These are phyloP conservation scores for Hyposmocoma kahamanoa DNA, from an alignment of 1,140 invertebrate genomes.

Conservation along the genomic window DNA sequence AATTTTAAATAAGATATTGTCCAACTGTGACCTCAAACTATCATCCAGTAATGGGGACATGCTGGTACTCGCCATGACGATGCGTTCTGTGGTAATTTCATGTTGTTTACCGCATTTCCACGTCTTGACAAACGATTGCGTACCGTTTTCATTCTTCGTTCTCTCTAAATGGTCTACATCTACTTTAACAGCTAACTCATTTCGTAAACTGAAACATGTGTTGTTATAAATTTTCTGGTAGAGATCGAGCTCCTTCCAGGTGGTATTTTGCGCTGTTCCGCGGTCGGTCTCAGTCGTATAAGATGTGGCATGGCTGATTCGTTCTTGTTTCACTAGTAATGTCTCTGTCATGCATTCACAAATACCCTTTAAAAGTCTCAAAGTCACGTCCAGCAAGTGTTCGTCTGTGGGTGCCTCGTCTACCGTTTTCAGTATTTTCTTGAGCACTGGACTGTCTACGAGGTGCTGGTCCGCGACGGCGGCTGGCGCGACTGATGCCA, in stretches of 20 bases:
- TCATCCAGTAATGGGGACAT: slow-evolving; percentile 3
- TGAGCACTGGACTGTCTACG: slow-evolving; percentile 26
- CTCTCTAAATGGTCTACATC: slow-evolving; percentile 10
- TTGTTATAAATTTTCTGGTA: slow-evolving; percentile 44
- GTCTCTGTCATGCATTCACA: slow-evolving; percentile 47
- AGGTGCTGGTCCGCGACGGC: neutral
- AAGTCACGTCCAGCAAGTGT: slow-evolving; percentile 38
- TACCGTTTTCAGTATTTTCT: slow-evolving; percentile 39
- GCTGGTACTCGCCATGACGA: neutral
- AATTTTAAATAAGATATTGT: slow-evolving; percentile 30
- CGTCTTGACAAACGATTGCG: slow-evolving; percentile 5
- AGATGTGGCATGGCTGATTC: neutral
- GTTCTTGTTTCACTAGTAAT: slow-evolving; percentile 26
- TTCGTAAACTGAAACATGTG: slow-evolving; percentile 38
- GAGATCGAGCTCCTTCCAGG: slow-evolving; percentile 23
- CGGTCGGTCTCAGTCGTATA: neutral
- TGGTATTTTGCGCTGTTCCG: neutral
- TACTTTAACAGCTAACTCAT: slow-evolving; percentile 17
- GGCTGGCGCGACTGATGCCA: neutral
- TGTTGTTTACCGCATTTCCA: slow-evolving; percentile 14
- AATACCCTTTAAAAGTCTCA: slow-evolving; percentile 42
- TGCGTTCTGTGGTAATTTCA: slow-evolving; percentile 6
- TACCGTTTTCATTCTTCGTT: too few relatives aligned
- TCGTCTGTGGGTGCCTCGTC: slow-evolving; percentile 37
- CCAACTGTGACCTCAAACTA: slow-evolving; percentile 9